Evolutionary conservation across 2,888 invertebrate genomes (phyloP).

Genomic region (Cosmia pyralina): DNA sequence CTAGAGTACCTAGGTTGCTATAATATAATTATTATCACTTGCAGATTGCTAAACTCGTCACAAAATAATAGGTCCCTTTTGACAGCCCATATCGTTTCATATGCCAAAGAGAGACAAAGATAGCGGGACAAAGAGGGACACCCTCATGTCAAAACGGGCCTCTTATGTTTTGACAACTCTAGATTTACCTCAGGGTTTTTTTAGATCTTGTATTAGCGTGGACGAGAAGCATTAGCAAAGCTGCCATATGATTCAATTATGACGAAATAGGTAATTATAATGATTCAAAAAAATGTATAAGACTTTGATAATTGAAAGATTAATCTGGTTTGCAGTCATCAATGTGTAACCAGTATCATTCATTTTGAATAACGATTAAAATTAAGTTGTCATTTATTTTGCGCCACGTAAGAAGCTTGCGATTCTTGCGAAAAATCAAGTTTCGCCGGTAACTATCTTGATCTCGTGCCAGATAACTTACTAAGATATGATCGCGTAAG

Average conservation of each 20-base stretch:
- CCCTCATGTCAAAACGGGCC: no score
- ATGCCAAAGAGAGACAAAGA: no score
- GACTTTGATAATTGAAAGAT: conserved; percentile 40
- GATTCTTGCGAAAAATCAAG: conserved; percentile 36
- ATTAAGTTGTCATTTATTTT: conserved; percentile 33
- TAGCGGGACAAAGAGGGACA: no score
- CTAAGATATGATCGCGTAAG: conserved; percentile 43
- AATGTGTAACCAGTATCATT: conserved; percentile 26
- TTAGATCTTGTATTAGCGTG: no score
- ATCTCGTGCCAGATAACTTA: conserved; percentile 30
- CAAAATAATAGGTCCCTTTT: no score
- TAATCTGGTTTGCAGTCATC: conserved; percentile 20
- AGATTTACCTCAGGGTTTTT: background rate
- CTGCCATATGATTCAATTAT: background rate
- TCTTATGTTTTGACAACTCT: no score
- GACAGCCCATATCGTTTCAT: no score
- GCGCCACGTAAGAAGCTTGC: conserved; percentile 27
- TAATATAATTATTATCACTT: background rate
- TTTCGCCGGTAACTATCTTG: conserved; percentile 34
- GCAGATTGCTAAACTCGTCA: background rate
- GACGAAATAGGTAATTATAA: conserved; percentile 2
- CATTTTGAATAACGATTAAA: conserved; percentile 35
- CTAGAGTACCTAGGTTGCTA: background rate
- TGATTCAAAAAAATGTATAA: background rate
- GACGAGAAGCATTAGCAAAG: conserved; percentile 5